Evolutionary conservation across 2,888 invertebrate genomes (phyloP), one percentile per base, ranked within the genome.

Genomic region (Macrosiphum euphorbiae): DNA sequence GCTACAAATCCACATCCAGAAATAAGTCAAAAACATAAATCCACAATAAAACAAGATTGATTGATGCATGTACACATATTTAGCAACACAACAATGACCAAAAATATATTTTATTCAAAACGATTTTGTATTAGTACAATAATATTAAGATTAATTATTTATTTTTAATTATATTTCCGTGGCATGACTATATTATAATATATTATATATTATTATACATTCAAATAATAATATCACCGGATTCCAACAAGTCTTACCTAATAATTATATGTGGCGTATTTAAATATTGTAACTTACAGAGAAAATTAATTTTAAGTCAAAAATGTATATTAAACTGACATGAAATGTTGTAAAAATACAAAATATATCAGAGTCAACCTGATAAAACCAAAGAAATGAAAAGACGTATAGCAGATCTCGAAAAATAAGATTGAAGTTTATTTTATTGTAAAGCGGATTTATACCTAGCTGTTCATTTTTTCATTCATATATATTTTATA

Each of bases 401-500:
- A 87, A 50, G n/a, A n/a, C n/a, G 50, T 16, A 78, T 26, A 87
- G n/a, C 50, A 50, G 50, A 50, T n/a, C 50, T 87, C 20, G 20
- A 50, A n/a, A n/a, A 50, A 87, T 87, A 87, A 50, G 16, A 50
- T 50, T n/a, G 50, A n/a, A 50, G n/a, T 50, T 20, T 50, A 16
- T 87, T 50, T n/a, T 87, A 87, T 87, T n/a, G 50, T 50, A n/a
- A 87, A 87, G 50, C n/a, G 20, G n/a, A 87, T 87, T 50, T 50
- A 87, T 50, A 87, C 20, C 7, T 28, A 44, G 5, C 7, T 28
- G 50, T 47, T n/a, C n/a, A n/a, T 86, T 50, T n/a, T 86, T 78
- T 47, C 4, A 1, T 20, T 86, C 26, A 50, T n/a, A 50, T 50
- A 44, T 85, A 84, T 10, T 41, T 24, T 11, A 41, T 44, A 35